Evolutionary conservation across 2,888 invertebrate genomes (phyloP), one percentile per base, ranked within the genome.

Genomic region (Callyntrura guangdongensis): DNA sequence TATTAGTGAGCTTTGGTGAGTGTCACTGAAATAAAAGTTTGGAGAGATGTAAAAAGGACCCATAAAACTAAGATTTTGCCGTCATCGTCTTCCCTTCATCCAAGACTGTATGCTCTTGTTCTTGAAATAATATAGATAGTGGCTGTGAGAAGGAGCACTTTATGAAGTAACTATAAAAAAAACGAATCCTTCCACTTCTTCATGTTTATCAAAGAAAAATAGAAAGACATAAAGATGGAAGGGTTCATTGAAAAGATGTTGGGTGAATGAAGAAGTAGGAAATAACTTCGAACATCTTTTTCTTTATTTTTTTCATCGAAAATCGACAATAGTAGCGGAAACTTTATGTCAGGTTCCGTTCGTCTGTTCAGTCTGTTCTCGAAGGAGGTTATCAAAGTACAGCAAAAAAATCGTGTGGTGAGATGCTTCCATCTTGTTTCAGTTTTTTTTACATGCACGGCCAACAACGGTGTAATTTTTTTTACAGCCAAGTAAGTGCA

Each of bases 241-340:
- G 85, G 72, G 85, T 85, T 85, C 72, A 85, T 74, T 85, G 74
- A 69, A 69, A 45, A 25, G 56, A 25, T 56, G 72, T 74, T 84
- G 85, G 74, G 72, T 74, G 53, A 56, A 72, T 81, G 27, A 25
- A 45, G 20, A 81, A 45, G 59, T 36, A 81, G 81, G 59, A 81
- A 81, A 61, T 61, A 36, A 81, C 49, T 59, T 17, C 17, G 59
- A 47, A 47, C 67, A 77, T 77, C 53, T 12, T 56, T 4, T 77
- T 9, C 45, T 22, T 45, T 36, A 36, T 36, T 81, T 81, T 59
- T 12, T 79, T 45, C 79, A 22, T 53, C 45, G 11, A 14, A 45
- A 9, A 25, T 25, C 25, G 2, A 53, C 14, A 53, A 9, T 2
- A 36, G 36, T 36, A 36, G 36, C 36, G 36, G 36, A 53, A 14